Evolutionary conservation across 2,888 invertebrate species (phyloP).

Genomic region (Amphipoea lucens): DNA sequence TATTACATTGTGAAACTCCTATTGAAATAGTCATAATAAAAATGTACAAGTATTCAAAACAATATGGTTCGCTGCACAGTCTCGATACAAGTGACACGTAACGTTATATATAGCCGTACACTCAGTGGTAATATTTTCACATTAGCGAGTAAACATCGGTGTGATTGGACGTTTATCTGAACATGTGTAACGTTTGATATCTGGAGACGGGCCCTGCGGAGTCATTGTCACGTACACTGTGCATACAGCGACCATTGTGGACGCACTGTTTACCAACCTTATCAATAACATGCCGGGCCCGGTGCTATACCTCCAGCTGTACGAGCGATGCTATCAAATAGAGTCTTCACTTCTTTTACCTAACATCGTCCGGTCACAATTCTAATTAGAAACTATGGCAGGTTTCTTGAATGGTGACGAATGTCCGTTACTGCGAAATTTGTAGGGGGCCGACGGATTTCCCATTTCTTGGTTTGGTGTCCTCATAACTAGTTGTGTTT

Average conservation of each 20-base stretch:
- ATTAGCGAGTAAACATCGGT: conserved; percentile 70
- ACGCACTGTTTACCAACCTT: conserved; percentile 85
- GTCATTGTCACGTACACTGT: conserved; percentile 85
- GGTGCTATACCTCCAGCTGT: conserved; percentile 68
- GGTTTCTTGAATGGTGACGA: conserved; percentile 29
- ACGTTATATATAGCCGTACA: conserved; percentile 32
- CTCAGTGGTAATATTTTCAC: conserved; percentile 64
- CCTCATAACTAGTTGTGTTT: conserved; percentile 20
- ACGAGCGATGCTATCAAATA: conserved; percentile 43
- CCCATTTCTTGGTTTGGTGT: conserved; percentile 23
- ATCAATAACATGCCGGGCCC: conserved; percentile 82
- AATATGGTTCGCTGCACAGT: conserved; percentile 27
- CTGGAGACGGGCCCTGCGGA: conserved; percentile 73
- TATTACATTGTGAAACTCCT: conserved; percentile 34
- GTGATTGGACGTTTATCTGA: conserved; percentile 81
- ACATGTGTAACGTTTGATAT: conserved; percentile 74
- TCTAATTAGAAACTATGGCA: neutral
- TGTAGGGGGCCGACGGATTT: conserved; percentile 28
- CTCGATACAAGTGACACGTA: conserved; percentile 40
- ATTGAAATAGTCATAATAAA: conserved; percentile 38
- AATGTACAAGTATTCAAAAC: conserved; percentile 46
- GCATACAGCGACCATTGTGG: conserved; percentile 79
- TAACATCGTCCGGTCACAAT: neutral
- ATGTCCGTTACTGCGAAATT: conserved; percentile 33
- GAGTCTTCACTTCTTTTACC: neutral